Conservation (phyloP, 2,888 invertebrate species). For the Anthrax anthrax region DNA sequence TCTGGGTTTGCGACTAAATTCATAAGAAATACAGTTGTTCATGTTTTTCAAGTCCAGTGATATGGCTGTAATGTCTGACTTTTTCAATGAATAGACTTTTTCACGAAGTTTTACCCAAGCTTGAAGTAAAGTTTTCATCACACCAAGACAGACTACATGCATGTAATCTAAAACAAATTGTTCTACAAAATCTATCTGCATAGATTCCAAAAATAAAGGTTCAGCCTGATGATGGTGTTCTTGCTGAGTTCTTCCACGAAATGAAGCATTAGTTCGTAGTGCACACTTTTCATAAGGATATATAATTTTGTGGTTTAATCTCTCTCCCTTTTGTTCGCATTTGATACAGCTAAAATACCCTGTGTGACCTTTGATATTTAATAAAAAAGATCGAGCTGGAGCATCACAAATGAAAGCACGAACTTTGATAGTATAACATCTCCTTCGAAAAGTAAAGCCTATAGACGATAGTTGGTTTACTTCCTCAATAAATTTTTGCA, state of each 20-base stretch:
- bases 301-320: neutral
- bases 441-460: conserved; percentile 1
- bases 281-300: neutral
- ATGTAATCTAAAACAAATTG: conserved; percentile 4
- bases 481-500: conserved; percentile 7
- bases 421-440: conserved; percentile 5
- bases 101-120: neutral
- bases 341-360: neutral
- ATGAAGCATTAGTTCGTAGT: neutral
- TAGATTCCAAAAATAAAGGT: neutral
- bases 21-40: neutral
- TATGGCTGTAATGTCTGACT: neutral
- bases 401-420: conserved; percentile 6
- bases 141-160: conserved; percentile 4
- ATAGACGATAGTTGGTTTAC: conserved; percentile 2
- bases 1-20: neutral
- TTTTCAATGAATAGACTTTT: neutral
- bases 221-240: neutral
- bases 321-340: neutral
- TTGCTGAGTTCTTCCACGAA: neutral
- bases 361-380: neutral
- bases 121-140: neutral
- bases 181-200: neutral
- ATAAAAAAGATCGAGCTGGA: neutral
- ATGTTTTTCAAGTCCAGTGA: neutral